Conservation (phyloP, 2,113 vertebrate species). For the Capreolus pygargus region DNA sequence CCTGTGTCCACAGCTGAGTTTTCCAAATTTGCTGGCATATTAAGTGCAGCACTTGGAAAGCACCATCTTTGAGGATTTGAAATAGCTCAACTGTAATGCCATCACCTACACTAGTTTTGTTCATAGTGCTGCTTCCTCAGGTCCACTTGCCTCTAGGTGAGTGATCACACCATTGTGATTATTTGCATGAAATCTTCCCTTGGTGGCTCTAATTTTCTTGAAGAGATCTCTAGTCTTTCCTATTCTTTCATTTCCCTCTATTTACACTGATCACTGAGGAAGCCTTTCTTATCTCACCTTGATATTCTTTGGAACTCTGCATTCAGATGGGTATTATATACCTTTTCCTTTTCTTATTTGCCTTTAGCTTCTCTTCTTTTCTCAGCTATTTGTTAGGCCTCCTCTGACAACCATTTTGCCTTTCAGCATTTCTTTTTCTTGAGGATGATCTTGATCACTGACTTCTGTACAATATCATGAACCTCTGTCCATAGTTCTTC, state of each 20-base stretch:
- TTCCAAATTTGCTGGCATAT: neutral
- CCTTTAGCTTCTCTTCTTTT: neutral
- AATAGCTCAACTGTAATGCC: neutral
- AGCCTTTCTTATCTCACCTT: neutral
- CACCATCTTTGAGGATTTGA: neutral
- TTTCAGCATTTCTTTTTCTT: neutral
- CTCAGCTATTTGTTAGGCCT: neutral
- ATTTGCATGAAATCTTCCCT: neutral
- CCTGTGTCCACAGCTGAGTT: neutral
- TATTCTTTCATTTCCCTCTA: neutral
- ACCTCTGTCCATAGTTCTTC: neutral
- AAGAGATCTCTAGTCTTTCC: neutral
- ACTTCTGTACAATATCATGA: neutral
- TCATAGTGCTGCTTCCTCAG: neutral
- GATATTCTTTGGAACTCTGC: neutral
- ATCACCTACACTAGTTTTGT: neutral
- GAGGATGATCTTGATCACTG: neutral
- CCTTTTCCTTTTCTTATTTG: neutral
- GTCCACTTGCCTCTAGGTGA: neutral
- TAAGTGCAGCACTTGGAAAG: neutral
- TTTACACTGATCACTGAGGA: neutral
- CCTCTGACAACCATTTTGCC: neutral
- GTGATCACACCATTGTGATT: neutral
- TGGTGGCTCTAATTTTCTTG: neutral
- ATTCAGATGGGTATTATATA: neutral